Evolutionary conservation across 2,113 vertebrate species (phyloP).

Genomic region (Riparia riparia): DNA sequence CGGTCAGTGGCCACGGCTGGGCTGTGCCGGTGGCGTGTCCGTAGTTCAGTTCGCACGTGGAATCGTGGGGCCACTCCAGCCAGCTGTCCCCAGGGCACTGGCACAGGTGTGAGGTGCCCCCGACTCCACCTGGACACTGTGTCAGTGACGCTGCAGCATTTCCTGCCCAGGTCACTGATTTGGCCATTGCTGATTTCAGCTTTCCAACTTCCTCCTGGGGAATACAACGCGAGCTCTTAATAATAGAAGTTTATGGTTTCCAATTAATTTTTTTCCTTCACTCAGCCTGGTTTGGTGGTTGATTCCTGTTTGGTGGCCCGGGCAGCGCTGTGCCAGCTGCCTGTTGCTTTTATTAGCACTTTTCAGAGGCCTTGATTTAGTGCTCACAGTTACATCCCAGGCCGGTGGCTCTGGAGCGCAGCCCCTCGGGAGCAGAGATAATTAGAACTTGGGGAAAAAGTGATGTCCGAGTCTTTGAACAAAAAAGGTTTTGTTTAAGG

Average conservation of each 20-base stretch:
- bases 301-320: neutral
- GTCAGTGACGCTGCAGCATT: neutral
- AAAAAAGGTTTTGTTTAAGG: neutral
- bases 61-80: neutral
- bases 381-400: neutral
- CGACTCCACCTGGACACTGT: neutral
- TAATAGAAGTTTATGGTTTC: neutral
- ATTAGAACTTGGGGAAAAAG: neutral
- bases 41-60: neutral
- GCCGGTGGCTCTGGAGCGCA: neutral
- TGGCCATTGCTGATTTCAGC: neutral
- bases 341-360: neutral
- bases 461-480: neutral
- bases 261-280: neutral
- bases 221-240: neutral
- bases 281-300: neutral
- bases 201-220: neutral
- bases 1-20: neutral
- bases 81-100: neutral
- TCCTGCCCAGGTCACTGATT: neutral
- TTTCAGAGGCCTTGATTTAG: neutral
- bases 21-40: neutral
- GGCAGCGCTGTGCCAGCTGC: slow-evolving; percentile 13
- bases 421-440: neutral
- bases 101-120: neutral